Evolutionary conservation across 1,140 invertebrate genomes (phyloP), one percentile per base, ranked within the genome.

Genomic region (Ceratina australensis): DNA sequence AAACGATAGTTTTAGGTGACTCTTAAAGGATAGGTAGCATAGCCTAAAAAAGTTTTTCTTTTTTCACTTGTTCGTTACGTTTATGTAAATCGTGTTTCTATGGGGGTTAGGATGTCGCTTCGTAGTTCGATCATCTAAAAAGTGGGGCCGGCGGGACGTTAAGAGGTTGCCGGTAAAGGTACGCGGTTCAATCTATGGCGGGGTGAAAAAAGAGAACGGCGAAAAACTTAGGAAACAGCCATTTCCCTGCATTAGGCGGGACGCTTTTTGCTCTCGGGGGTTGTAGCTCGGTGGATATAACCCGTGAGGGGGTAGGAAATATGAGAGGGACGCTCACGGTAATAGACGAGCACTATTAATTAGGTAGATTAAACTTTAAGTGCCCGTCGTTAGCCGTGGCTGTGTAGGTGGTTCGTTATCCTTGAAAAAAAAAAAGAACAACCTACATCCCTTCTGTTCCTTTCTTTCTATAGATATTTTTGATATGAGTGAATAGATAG

Each of bases 341-440:
- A 88, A 89, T 89, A 85, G 87, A 89, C 87, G 88, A 86, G 86
- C 78, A 83, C 87, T 87, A 89, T 89, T 90, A 89, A 89, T 90
- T 90, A 89, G 85, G 81, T 86, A 89, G 87, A 90, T 90, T 89
- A 89, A 89, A 90, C 85, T 88, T 84, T 82, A 89, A 89, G 84
- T 89, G 86, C 86, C 72, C 82, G 63, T 87, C 87, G 85, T 89
- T 89, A 89, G 81, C 77, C 77, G 68, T 56, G 66, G 52, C 66
- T 81, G 73, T 42, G 52, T 60, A 76, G 76, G 84, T 59, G 81
- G 78, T 81, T 78, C 81, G 81, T 86, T 86, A 86, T 82, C 78
- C 76, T 76, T 16, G 56, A 72, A 71, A 69, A 49, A 75, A 78
- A 47, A 49, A 65, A 69, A 24, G 42, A 26, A 20, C 24, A 56